Conservation (phyloP, 2,797 vertebrate species). For the Phataginus tricuspis region DNA sequence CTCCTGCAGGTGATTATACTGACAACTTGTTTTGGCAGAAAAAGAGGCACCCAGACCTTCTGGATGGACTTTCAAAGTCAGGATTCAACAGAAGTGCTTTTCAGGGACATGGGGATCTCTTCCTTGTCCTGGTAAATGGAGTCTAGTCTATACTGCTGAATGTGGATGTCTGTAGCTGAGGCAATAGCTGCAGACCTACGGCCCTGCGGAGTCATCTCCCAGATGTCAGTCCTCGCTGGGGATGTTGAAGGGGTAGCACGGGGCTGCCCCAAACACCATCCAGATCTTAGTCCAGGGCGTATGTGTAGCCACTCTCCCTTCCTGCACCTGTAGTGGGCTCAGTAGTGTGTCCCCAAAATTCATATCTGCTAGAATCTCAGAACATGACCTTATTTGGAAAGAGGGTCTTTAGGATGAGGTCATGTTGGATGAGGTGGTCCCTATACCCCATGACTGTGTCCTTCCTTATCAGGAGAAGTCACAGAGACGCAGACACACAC, state of each 20-base stretch:
- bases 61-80: neutral
- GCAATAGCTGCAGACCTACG: rapidly evolving
- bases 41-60: rapidly evolving
- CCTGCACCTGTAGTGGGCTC: neutral
- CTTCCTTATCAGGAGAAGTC: neutral
- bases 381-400: neutral
- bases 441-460: neutral
- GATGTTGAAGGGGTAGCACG: rapidly evolving
- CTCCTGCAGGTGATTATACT: neutral
- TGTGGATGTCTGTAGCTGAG: rapidly evolving
- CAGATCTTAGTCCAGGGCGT: rapidly evolving
- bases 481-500: neutral
- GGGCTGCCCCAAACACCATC: rapidly evolving
- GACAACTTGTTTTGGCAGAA: neutral
- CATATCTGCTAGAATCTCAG: neutral
- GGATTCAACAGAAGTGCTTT: neutral
- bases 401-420: neutral
- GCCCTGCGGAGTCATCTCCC: neutral
- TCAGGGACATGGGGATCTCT: neutral
- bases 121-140: neutral
- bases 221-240: neutral
- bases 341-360: too few relatives aligned
- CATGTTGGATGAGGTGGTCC: too few relatives aligned
- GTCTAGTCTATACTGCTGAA: neutral
- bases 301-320: rapidly evolving